Base-by-base conservation (phyloP, 2,888 invertebrate genomes). In the Mycalesis mineus region DNA sequence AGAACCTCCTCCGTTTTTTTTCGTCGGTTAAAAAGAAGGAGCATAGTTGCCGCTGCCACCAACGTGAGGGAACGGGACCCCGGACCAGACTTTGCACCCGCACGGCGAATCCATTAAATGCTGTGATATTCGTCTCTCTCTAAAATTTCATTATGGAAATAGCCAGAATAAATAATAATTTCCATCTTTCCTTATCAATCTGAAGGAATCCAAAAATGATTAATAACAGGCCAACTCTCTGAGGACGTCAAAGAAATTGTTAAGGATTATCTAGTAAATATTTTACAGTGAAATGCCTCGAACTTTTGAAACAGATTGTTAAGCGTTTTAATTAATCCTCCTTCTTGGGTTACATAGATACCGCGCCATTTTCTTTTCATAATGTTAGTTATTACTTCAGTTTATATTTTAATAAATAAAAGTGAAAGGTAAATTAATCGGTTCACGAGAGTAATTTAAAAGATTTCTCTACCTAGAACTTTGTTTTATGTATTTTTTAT, bases 271-370 rank as follows among this genome's bases (percentile, higher is more conserved):
- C 80, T 79, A 80, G 82, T 78, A 77, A 78, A 69, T 70, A 70
- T 68, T 75, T 77, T 78, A 78, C 78, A 78, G 76, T 73, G 66
- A 68, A 73, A 74, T 28, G 36, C 33, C 33, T 28, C 33, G 57
- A 60, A 49, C 37, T 50, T 29, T 22, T 50, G 28, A 45, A 44
- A 33, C 44, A 7, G 42, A 40, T 36, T 55, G 64, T 65, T 66
- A 65, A 69, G 68, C 70, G 68, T 65, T 70, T 73, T 80, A 81
- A 82, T 84, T 82, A 81, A 80, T 82, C 78, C 73, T 70, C 72
- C 76, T 77, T 76, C 52, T 57, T 28, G 39, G 33, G 50, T 56
- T 39, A 49, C 48, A 69, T 67, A 70, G 55, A 11, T 28, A 7
- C 15, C 13, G 22, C 37, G 37, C 49, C 17, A 37, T 36, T 49